Evolutionary conservation across 2,888 invertebrate genomes (phyloP).

Genomic region (Sericinus montela): DNA sequence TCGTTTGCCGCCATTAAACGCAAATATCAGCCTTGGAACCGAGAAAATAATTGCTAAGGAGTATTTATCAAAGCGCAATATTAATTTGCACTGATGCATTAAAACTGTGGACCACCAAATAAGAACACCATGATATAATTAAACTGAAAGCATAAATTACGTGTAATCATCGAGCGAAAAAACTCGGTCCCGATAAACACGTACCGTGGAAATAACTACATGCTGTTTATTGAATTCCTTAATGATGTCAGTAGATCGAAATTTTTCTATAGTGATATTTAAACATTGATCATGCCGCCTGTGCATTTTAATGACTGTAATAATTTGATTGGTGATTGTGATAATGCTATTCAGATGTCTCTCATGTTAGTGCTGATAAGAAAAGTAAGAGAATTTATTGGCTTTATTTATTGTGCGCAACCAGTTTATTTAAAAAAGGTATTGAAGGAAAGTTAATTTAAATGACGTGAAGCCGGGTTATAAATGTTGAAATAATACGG

Average conservation of each 20-base stretch:
- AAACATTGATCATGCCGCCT: background rate
- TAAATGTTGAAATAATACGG: too few relatives aligned
- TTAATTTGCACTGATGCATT: constrained; percentile 17
- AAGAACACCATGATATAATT: constrained; percentile 16
- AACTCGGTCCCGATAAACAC: constrained; percentile 1
- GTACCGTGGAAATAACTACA: constrained; percentile 6
- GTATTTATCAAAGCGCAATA: constrained; percentile 22
- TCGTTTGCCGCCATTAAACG: constrained; percentile 10
- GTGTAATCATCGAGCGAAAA: constrained; percentile 1
- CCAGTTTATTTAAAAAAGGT: too few relatives aligned
- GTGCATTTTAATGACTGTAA: background rate
- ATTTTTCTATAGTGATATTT: constrained; percentile 4
- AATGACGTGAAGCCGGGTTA: too few relatives aligned
- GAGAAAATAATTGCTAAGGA: constrained; percentile 29
- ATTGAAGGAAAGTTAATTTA: too few relatives aligned
- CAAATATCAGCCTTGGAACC: constrained; percentile 4
- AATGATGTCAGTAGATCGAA: constrained; percentile 12
- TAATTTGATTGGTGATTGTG: too few relatives aligned
- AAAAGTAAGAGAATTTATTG: too few relatives aligned
- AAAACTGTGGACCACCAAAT: constrained; percentile 16
- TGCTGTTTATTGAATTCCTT: constrained; percentile 20
- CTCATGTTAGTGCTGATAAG: too few relatives aligned
- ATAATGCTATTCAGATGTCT: too few relatives aligned
- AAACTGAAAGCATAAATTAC: constrained; percentile 1
- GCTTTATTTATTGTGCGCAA: too few relatives aligned